These are phyloP conservation scores for Agonopterix heracliana DNA, from an alignment of 2,888 invertebrate genomes.

Conservation along the genomic window DNA sequence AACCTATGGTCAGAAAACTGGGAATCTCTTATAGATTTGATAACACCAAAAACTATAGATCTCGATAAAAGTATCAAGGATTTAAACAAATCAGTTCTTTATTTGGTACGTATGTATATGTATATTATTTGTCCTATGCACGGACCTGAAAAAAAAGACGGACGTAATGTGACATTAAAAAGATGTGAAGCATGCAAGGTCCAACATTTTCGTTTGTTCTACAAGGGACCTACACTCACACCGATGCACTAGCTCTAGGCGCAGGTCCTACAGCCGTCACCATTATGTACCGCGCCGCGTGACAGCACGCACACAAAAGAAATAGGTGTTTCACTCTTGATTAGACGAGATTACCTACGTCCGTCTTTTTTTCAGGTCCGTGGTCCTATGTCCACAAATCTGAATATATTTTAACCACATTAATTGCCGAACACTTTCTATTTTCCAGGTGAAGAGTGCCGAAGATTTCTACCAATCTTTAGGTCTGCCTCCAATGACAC, in stretches of 20 bases:
- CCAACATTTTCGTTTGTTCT: too few species aligned
- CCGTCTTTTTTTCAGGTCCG: too few species aligned
- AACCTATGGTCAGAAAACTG: constrained; percentile 84
- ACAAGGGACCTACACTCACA: too few species aligned
- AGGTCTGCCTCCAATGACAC: constrained; percentile 77
- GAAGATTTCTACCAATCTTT: constrained; percentile 82
- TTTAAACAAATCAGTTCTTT: constrained; percentile 72
- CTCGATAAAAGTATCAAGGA: constrained; percentile 68
- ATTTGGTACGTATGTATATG: constrained; percentile 65
- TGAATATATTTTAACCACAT: background rate
- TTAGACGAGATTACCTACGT: too few species aligned
- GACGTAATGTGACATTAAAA: too few species aligned
- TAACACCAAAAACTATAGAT: constrained; percentile 68
- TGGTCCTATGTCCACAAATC: background rate
- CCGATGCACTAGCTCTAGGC: too few species aligned
- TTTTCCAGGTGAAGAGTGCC: constrained; percentile 63
- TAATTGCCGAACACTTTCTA: background rate
- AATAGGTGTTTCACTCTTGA: too few species aligned
- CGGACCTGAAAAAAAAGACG: too few species aligned
- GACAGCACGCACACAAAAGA: too few species aligned
- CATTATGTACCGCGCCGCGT: too few species aligned
- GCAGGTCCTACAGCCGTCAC: too few species aligned
- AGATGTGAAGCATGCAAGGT: too few species aligned
- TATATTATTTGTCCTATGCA: background rate
- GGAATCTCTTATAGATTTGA: constrained; percentile 74